Base-by-base conservation (phyloP, 2,888 invertebrate species). In the Ferdinandea cuprea region DNA sequence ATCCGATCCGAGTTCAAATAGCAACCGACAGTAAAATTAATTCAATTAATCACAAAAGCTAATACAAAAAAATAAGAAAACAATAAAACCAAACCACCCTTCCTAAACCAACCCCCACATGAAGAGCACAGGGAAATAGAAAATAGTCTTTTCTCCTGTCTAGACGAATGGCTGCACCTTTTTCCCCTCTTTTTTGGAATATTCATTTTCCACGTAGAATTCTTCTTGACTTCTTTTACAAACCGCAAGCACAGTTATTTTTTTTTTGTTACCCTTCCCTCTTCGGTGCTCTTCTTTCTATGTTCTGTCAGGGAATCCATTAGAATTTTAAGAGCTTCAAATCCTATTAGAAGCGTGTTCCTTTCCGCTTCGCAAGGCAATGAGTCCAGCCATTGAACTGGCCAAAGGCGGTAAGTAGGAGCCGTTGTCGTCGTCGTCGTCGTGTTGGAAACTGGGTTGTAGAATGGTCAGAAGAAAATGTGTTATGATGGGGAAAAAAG, bases 311-410 rank as follows among this genome's bases (percentile, higher is more conserved):
- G 35, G 28, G 68, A 77, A 68, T 66, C 77, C 83, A 78, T 81
- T 83, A 56, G 76, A 83, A 68, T 83, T 83, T 68, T 68, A 83
- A 83, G 83, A 83, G 61, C 61, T 52, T 73, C 37, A 83, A 83
- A 83, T 83, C 83, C 78, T 83, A 83, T 83, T 83, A 78, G 72
- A 42, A 72, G 78, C 78, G 48, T 78, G 50, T 73, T 68, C 8
- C 50, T 30, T 72, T 83, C 66, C 68, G 63, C 78, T 52, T 56
- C 72, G 50, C 61, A 40, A 32, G 56, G 78, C 83, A 83, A 73
- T 68, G 83, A 83, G 83, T 78, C 78, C 83, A 83, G 78, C 72
- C 68, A 73, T 72, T 83, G 77, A 77, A 77, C 81, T 71, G 65
- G 42, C 66, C 81, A 65, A 59, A 65, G 63, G 58, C 69, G 59